Evolutionary conservation across 2,797 vertebrate species (phyloP).

Genomic region (Ptychadena robeensis): DNA sequence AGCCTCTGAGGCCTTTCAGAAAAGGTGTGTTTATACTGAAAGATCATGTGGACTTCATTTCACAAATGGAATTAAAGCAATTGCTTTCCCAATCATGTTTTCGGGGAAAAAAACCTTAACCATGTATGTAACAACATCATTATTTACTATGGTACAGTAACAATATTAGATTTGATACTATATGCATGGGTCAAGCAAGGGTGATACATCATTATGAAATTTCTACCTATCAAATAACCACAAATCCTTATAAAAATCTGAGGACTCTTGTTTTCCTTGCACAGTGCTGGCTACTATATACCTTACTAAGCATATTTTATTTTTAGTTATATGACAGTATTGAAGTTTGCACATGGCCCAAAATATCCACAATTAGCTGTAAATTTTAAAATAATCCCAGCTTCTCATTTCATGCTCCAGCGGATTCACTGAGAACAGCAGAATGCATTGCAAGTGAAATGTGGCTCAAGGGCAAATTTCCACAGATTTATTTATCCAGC

Average conservation of each 20-base stretch:
- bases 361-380: slow-evolving; percentile 50
- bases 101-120: too few relatives aligned
- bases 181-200: not conserved
- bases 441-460: slow-evolving; percentile 20
- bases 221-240: slow-evolving; percentile 11
- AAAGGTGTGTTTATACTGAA: too few relatives aligned
- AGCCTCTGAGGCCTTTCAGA: too few relatives aligned
- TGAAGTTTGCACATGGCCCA: slow-evolving; percentile 17
- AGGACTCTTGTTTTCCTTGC: not conserved
- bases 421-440: slow-evolving; percentile 23
- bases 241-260: not conserved
- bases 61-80: too few relatives aligned
- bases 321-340: slow-evolving; percentile 7
- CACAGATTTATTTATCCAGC: slow-evolving; percentile 9
- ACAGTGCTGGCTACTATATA: not conserved
- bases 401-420: slow-evolving; percentile 44
- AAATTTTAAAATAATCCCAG: slow-evolving; percentile 43
- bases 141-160: not conserved
- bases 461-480: slow-evolving; percentile 42
- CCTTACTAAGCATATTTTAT: slow-evolving; percentile 8
- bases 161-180: not conserved
- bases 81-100: too few relatives aligned
- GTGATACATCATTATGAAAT: not conserved
- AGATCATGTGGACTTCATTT: too few relatives aligned
- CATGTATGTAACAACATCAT: not conserved